Evolutionary conservation across 2,888 invertebrate genomes (phyloP), one percentile per base, ranked within the genome.

Genomic region (Eristalis intricaria): DNA sequence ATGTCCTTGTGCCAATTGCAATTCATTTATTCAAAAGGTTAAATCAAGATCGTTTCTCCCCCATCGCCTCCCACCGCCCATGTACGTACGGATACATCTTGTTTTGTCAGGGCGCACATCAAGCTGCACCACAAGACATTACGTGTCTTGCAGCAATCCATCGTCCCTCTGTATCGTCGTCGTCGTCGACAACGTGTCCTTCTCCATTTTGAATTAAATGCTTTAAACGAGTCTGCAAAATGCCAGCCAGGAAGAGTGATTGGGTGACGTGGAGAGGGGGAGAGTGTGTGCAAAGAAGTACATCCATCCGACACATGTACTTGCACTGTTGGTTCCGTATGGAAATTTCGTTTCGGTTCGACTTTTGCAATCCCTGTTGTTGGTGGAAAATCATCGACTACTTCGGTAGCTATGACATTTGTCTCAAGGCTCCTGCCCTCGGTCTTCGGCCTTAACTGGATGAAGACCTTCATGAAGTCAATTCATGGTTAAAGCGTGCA

Each of bases 61-160:
- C 26, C 26, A 26, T 19, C 64, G n/a, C n/a, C n/a, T n/a, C n/a
- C n/a, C n/a, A n/a, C n/a, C n/a, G n/a, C 63, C 22, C 19, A 58
- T 69, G 40, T 32, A 5, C 32, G 10, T 32, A 0, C 32, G 10
- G 50, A 69, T 69, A 81, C 75, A 81, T 69, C 70, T 81, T 81
- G 81, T 81, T 81, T 75, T 70, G 69, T 75, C 81, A 81, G 68
- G 69, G 58, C 29, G 23, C 64, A 64, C 69, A 68, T 58, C 69
- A 65, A 69, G 63, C 56, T 69, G 73, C 43, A 80, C 73, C 80
- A 81, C 81, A 64, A 74, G 81, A 26, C 75, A 69, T 69, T 64
- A 63, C 81, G 80, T 80, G 79, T 65, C 73, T 60, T 66, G 23
- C 65, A 73, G 43, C 26, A 58, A 50, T 80, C 43, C 60, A 68